These are phyloP conservation scores for Trachelipus rathkii DNA, from an alignment of 1,140 invertebrate genomes.

Conservation along the genomic window DNA sequence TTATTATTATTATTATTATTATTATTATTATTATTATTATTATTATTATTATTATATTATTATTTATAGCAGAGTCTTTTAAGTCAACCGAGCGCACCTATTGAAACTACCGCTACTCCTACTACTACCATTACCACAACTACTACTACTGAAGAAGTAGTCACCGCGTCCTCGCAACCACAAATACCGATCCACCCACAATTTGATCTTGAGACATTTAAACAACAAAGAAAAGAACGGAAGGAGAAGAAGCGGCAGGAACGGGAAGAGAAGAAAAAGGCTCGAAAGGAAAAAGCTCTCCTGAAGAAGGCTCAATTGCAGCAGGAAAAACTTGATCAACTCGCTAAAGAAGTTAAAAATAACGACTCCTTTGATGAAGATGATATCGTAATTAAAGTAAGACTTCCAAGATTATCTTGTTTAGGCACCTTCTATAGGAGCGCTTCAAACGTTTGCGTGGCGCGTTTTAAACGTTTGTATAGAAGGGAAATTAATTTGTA, in stretches of 20 bases:
- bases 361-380: constrained; percentile 43
- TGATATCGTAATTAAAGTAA: constrained; percentile 45
- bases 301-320: constrained; percentile 3
- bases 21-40: no score
- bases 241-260: constrained; percentile 50
- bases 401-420: no score
- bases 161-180: no score
- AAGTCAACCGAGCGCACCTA: not conserved
- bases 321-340: not conserved
- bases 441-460: no score
- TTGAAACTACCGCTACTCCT: not conserved
- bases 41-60: no score
- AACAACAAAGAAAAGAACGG: constrained; percentile 45
- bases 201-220: constrained; percentile 7
- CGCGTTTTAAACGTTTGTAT: no score
- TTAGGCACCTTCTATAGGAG: no score
- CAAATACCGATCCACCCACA: constrained; percentile 21
- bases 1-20: no score
- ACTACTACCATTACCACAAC: no score
- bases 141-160: no score
- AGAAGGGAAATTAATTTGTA: no score
- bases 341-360: constrained; percentile 1
- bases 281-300: constrained; percentile 34
- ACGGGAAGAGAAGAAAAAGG: constrained; percentile 48
- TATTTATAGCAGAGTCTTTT: not conserved